Conservation (phyloP, 1,140 invertebrate genomes). For the Cheumatopsyche charites region DNA sequence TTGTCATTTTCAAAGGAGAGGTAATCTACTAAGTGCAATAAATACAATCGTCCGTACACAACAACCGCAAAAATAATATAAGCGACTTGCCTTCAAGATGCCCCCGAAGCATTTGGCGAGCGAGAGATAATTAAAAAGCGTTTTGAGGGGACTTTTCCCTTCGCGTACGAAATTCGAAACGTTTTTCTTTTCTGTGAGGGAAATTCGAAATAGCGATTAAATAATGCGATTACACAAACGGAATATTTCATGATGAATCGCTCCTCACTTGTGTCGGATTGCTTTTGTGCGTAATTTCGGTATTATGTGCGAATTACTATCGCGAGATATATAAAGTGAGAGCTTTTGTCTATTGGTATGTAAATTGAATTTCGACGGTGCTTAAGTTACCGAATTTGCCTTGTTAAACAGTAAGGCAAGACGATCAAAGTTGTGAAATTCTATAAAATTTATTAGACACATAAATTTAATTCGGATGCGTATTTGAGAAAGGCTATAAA, state of each 20-base stretch:
- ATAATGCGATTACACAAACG: no score
- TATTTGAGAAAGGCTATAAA: not conserved
- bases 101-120: conserved; percentile 14
- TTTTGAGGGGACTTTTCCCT: not conserved
- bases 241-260: no score
- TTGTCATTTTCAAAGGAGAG: conserved; percentile 15
- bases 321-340: no score
- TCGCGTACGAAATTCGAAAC: not conserved
- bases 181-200: not conserved
- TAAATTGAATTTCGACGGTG: not conserved
- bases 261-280: no score
- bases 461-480: not conserved
- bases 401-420: conserved; percentile 1
- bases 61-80: conserved; percentile 20
- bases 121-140: conserved; percentile 7
- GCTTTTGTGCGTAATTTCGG: no score
- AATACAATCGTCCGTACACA: conserved; percentile 19
- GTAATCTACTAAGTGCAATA: conserved; percentile 30
- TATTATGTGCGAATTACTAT: no score
- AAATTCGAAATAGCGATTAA: no score
- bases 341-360: not conserved
- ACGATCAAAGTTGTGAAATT: conserved; percentile 6
- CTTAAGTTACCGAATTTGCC: conserved; percentile 3
- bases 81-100: not conserved
- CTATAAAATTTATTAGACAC: conserved; percentile 3